These are phyloP conservation scores for Oryzias dopingdopingensis DNA, from an alignment of 2,797 vertebrate species.

Conservation along the genomic window DNA sequence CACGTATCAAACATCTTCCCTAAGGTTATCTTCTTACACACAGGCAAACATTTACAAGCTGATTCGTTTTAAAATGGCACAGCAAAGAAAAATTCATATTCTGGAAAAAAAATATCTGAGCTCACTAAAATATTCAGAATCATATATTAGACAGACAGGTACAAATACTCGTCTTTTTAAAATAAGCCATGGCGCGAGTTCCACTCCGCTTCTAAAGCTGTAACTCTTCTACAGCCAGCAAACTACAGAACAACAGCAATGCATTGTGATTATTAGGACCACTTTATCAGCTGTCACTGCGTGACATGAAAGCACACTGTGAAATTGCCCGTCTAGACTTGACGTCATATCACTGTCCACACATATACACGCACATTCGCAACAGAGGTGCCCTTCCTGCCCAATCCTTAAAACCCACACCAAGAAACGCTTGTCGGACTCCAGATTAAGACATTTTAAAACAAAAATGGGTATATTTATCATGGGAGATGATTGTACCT, in stretches of 20 bases:
- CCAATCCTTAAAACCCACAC: constrained; percentile 63
- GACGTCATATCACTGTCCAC: constrained; percentile 71
- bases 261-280: constrained; percentile 51
- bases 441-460: constrained; percentile 25
- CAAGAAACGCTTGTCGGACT: constrained; percentile 34
- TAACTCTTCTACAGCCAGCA: constrained; percentile 15
- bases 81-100: background rate
- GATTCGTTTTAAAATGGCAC: background rate
- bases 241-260: constrained; percentile 29
- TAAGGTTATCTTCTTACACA: constrained; percentile 2
- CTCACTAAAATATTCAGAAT: background rate
- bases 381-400: constrained; percentile 64
- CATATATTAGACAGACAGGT: background rate
- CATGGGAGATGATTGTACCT: too few relatives aligned
- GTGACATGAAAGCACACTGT: constrained; percentile 62
- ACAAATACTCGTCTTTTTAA: constrained; percentile 10
- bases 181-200: constrained; percentile 10
- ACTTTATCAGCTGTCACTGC: constrained; percentile 67
- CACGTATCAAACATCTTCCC: constrained; percentile 1
- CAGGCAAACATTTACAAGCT: constrained; percentile 8
- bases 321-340: constrained; percentile 75
- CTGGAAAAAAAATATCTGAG: background rate
- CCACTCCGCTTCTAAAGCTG: constrained; percentile 12
- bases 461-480: background rate
- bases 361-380: constrained; percentile 38